These are phyloP conservation scores for Zootoca vivipara DNA, from an alignment of 2,113 vertebrate genomes.

Conservation along the genomic window DNA sequence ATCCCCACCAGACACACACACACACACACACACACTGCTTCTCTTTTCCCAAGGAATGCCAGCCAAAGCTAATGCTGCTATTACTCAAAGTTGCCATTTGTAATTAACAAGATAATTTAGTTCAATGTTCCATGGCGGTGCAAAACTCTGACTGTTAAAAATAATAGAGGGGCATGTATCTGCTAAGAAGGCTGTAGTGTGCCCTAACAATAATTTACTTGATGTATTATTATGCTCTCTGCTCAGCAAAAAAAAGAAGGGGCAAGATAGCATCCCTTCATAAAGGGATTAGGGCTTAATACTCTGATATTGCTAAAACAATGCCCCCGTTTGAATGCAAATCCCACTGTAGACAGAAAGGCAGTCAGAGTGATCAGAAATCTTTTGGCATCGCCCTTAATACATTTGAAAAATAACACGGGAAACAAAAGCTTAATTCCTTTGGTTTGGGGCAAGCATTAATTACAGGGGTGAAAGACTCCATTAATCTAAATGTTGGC, in stretches of 20 bases:
- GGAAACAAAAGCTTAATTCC: background rate
- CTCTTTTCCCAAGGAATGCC: background rate
- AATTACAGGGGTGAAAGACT: background rate
- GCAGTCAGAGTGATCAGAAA: background rate
- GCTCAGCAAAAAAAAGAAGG: background rate
- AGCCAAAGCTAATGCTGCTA: background rate
- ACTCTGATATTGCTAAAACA: background rate
- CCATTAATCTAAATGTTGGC: slow-evolving; percentile 3
- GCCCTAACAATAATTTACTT: slow-evolving; percentile 20
- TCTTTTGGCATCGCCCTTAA: slow-evolving; percentile 23
- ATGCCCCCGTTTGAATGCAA: slow-evolving; percentile 41
- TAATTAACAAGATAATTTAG: slow-evolving; percentile 21
- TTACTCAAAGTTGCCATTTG: slow-evolving; percentile 5
- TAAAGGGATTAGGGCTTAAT: background rate
- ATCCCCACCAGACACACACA: background rate
- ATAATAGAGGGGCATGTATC: background rate
- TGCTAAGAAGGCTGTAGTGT: slow-evolving; percentile 15
- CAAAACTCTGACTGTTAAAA: background rate
- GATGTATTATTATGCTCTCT: slow-evolving; percentile 2
- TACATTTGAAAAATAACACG: slow-evolving; percentile 21
- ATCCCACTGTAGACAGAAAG: slow-evolving; percentile 26
- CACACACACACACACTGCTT: background rate
- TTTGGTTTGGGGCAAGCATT: background rate
- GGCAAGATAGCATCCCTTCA: slow-evolving; percentile 1
- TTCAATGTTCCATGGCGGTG: background rate